Evolutionary conservation across 1,140 invertebrate species (phyloP), one percentile per base, ranked within the genome.

Genomic region (Pteromalus puparum): DNA sequence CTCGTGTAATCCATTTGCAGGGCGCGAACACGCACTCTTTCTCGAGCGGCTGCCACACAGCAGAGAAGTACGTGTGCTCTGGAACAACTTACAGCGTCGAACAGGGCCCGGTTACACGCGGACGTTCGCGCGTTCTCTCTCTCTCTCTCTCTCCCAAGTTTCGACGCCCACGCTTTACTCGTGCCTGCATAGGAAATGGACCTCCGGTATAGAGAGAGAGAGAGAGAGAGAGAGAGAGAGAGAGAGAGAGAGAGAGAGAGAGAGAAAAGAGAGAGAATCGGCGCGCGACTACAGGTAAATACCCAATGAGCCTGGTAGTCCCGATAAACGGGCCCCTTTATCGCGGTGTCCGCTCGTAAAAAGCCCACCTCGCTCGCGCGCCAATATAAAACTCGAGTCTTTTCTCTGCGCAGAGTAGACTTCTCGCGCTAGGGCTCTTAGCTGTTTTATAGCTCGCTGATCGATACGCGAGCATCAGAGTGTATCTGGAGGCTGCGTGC

Each of bases 231-330:
- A 61, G 21, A 73, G 61, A 34, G 70, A 80, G 28, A 38, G 70
- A 80, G n/a, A 65, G 68, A 12, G 26, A 61, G 81, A 65, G n/a
- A 42, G 9, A 34, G 30, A 65, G 46, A 70, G 61, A 76, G 73
- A 26, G 53, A 61, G 21, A 73, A n/a, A n/a, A n/a, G 61, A 34
- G 70, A 80, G 28, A 38, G 70, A 80, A 80, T 80, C 68, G 80
- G 72, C 81, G 81, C 34, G 12, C 74, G 72, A 73, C 42, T 65
- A n/a, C n/a, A n/a, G 68, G 75, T 75, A 84, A 84, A 84, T 80
- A 78, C 77, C 53, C 77, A 77, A 84, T 84, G 83, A 84, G 83
- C 70, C 83, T 84, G 83, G 83, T 84, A 84, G 83, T 84, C 83
- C 42, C 83, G 83, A 84, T 84, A 84, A 84, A 84, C 82, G 77